Base-by-base conservation (phyloP, 2,888 invertebrate genomes). In the Drosophila greeni region DNA sequence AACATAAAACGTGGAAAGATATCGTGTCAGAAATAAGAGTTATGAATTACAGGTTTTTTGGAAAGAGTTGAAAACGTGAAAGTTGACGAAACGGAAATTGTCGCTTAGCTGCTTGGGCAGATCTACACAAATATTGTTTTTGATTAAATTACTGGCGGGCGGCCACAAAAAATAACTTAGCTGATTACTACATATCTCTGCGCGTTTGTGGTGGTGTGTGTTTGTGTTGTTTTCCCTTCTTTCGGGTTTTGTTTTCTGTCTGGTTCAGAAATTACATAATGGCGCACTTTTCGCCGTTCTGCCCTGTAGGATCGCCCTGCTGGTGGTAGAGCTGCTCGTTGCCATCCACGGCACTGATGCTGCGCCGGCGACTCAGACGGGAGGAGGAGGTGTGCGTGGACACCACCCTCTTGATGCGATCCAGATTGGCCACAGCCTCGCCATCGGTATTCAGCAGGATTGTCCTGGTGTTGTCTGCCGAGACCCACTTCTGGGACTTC, bases 401-500 rank as follows among this genome's bases (percentile, higher is more conserved):
- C 64, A 92, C 85, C 66, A 91, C 90, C 66, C 91, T 90, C 76
- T 91, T 91, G 74, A 92, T 91, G 53, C 93, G 91, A 86, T 94
- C 93, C 20, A 92, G 92, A 48, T 90, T 88, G 1, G 94, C 94
- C 74, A 93, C 90, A 88, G 93, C 92, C 88, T 97, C 96, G 66
- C 95, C 96, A 23, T 93, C 93, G 70, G 90, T 91, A 88, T 96
- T 97, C 59, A 94, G 82, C 47, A 98, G 91, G n/a, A 90, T 88
- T 2, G 97, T 96, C 70, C 92, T 92, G 92, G 97, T 96, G 75
- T 91, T 92, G 83, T 97, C 97, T 0, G 92, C 93, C n/a, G 93
- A 91, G 78, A 95, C 93, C 97, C 98, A 98, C 54, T 87, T 88
- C 89, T 97, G 96, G 34, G 93, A 92, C 89, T 97, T 98, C 97